phyloP scores from a whole-genome alignment of 2,797 vertebrate genomes.

The Aselliscus stoliczkanus region DNA sequence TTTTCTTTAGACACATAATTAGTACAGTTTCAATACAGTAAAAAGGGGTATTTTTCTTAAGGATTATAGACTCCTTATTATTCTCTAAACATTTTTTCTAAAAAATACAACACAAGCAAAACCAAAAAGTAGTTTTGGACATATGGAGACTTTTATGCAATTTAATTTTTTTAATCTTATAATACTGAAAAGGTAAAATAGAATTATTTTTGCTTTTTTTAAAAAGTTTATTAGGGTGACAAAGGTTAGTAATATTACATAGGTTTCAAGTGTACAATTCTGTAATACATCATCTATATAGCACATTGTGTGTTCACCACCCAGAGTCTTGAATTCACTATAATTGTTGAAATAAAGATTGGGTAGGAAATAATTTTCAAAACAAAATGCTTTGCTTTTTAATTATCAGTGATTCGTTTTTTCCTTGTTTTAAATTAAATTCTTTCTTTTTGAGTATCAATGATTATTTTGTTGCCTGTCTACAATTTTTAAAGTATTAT shows the following conservation, averaged over 20 bases:
- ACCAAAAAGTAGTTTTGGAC: neutral
- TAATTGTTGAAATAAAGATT: neutral
- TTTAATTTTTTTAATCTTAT: neutral
- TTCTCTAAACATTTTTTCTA: neutral
- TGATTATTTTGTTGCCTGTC: neutral
- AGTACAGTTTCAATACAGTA: neutral
- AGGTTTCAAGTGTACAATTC: too few relatives aligned
- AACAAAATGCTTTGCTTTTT: neutral
- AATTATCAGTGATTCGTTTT: neutral
- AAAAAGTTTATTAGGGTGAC: neutral
- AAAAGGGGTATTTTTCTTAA: neutral
- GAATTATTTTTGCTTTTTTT: neutral
- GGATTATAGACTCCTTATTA: neutral
- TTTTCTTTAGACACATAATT: conserved; percentile 45
- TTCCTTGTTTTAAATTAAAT: neutral
- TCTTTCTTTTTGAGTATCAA: neutral
- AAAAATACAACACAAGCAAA: conserved; percentile 3
- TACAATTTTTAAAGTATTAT: neutral
- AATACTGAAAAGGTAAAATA: neutral
- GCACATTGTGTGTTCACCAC: too few relatives aligned
- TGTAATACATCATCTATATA: too few relatives aligned
- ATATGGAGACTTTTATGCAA: neutral
- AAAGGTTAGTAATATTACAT: too few relatives aligned
- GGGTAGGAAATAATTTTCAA: neutral
- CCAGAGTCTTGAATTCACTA: neutral